Base-by-base conservation (phyloP, 2,113 vertebrate genomes). In the Platanista minor region DNA sequence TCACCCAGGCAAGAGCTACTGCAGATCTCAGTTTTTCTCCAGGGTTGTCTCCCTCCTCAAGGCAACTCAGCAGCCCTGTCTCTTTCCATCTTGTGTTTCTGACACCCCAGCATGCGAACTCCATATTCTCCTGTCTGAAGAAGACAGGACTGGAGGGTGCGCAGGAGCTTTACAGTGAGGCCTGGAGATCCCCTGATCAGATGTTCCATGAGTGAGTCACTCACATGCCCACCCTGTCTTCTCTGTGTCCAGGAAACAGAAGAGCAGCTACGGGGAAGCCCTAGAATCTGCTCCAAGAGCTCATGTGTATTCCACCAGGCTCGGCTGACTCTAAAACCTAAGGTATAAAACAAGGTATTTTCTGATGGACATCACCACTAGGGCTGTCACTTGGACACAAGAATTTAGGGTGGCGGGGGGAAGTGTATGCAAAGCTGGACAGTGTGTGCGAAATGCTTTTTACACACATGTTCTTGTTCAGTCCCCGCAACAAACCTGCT, bases 291-390 rank as follows among this genome's bases (percentile, higher is more conserved):
- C 49, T 17, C 39, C 31, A 39, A 31, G 74, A 59, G 46, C 12
- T 54, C 4, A 62, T n/a, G 18, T 72, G 54, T 20, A 8, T 72
- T 23, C n/a, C 5, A 71, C 81, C 46, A n/a, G 11, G 4, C 25
- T 87, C 75, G 31, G 23, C 23, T 39, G 33, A 66, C 49, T 61
- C 66, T 87, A 57, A 96, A 87, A 74, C 66, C 71, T 33, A 52
- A 90, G 54, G 31, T 20, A 39, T 59, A 78, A 86, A 81, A 66
- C 25, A 11, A 61, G 59, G 18, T 66, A 25, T 66, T 57, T 84
- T 85, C 67, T 71, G 54, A 57, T 11, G 52, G 12, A n/a, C 43
- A 54, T 59, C 27, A 46, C 20, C 46, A 49, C 52, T 21, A 52
- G 41, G 17, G 15, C 41, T 29, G 25, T 64, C 62, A 36, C 14